Evolutionary conservation across 1,140 invertebrate genomes (phyloP).

Genomic region (Bombus huntii): DNA sequence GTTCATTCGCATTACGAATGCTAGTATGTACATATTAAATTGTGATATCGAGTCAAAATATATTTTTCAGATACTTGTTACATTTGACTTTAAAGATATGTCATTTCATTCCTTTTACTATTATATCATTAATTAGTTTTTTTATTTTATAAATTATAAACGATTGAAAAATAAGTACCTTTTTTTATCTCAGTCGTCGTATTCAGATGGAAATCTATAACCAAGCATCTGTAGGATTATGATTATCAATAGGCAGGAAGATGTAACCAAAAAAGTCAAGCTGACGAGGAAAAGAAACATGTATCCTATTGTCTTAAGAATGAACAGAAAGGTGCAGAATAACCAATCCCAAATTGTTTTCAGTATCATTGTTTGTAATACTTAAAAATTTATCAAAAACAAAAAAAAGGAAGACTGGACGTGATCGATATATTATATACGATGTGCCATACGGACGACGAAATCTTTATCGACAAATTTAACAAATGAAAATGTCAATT

Average conservation of each 20-base stretch:
- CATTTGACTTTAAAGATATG: conserved; percentile 16
- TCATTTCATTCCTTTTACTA: conserved; percentile 2
- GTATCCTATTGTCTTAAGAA: conserved; percentile 48
- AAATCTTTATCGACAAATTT: conserved; percentile 10
- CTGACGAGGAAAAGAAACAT: conserved; percentile 35
- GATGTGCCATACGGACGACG: not conserved
- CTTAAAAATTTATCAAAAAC: conserved; percentile 9
- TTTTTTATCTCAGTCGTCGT: conserved; percentile 21
- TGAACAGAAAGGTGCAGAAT: conserved; percentile 5
- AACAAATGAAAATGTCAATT: conserved; percentile 28
- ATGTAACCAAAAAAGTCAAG: conserved; percentile 30
- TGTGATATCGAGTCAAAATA: conserved; percentile 73
- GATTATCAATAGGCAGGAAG: conserved; percentile 2
- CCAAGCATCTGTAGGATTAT: conserved; percentile 48
- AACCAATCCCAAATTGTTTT: conserved; percentile 56
- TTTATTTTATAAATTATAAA: not conserved
- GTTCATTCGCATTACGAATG: conserved; percentile 26
- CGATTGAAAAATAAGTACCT: conserved; percentile 25
- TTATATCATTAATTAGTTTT: not conserved
- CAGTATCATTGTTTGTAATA: conserved; percentile 56
- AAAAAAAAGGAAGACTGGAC: not conserved
- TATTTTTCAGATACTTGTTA: conserved; percentile 73
- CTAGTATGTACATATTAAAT: conserved; percentile 67
- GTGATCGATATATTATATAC: not conserved
- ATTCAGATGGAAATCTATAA: not conserved